Evolutionary conservation across 2,113 vertebrate species (phyloP), one percentile per base, ranked within the genome.

Genomic region (Alces alces): DNA sequence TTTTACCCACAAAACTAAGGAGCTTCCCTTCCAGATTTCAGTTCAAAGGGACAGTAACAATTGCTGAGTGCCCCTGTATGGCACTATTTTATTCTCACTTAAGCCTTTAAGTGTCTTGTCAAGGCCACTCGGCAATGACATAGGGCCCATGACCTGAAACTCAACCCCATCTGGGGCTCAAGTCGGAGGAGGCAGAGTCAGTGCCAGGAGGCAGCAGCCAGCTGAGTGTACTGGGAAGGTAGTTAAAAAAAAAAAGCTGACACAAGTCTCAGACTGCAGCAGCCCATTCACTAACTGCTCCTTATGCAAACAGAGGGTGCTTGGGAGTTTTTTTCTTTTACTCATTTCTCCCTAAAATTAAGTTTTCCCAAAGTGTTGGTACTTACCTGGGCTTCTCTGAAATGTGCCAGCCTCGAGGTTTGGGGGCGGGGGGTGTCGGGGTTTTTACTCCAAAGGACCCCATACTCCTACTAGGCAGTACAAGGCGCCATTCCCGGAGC

Each of bases 21-120:
- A 90, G 28, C 54, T 93, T 76, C 89, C 54, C 86, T 52, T 64
- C 76, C 83, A 76, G 28, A 66, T n/a, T 83, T 47, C 27, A 91
- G 55, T 30, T 36, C 45, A 55, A 87, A 57, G 27, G 9, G 25
- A 64, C 36, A 54, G 4, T 1, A 2, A 13, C 54, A 27, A 43
- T 15, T 3, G 30, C 13, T 27, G 58, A 30, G 28, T 4, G 28
- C 30, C 45, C 79, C 84, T 21, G 43, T 30, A 25, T 5, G 54
- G 28, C 50, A 64, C 36, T 25, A n/a, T 12, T 73, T 60, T n/a
- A 25, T 58, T 50, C 28, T 58, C 91, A 45, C 1, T 28, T 28
- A 50, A 83, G 36, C 79, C 11, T 52, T 8, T 47, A n/a, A 87
- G 23, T 58, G 78, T 88, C 91, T 60, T 17, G 17, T 55, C 82